Base-by-base conservation (phyloP, 1,140 invertebrate genomes). In the Camponotus pennsylvanicus region DNA sequence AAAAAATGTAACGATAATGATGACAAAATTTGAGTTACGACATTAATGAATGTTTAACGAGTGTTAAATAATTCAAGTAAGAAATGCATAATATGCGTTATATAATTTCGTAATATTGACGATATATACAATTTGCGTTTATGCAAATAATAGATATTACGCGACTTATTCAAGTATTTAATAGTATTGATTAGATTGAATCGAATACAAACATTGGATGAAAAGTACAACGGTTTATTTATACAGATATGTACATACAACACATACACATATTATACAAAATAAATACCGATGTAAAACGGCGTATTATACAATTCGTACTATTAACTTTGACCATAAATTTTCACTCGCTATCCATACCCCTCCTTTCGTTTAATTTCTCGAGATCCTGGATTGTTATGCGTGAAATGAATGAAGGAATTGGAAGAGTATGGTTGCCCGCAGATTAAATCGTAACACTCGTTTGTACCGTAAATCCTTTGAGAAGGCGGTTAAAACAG, bases 111-210 rank as follows among this genome's bases (percentile, higher is more conserved):
- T 61, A n/a, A 70, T 57, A 70, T 49, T 15, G n/a, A 8, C 11
- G 15, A 80, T 42, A 27, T 1, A 34, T 40, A 27, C 34, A 70
- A 70, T 70, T 80, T 32, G 21, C 8, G n/a, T 55, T 37, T 21
- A n/a, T 21, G 9, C 32, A 1, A 27, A 27, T 27, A 27, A 27
- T 34, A 77, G 57, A n/a, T 8, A 8, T 18, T 7, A 7, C 0
- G 40, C 3, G 5, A n/a, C 40, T 63, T 3, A 11, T 64, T 3
- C 15, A 34, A 9, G 15, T 13, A 15, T 66, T 78, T 66, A 66
- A 37, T 66, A 66, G 18, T 78, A 18, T 49, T 11, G 32, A 52
- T 66, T 66, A n/a, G 11, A 78, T n/a, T 66, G 18, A 78, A 78
- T 40, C 3, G 45, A 57, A 57, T 13, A 42, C 6, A 37, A 45